Percentiles rank a stretch among this genome's conserved stretches.
Conservation (phyloP, 2,888 invertebrate species). For the Epistrophe eligans region DNA sequence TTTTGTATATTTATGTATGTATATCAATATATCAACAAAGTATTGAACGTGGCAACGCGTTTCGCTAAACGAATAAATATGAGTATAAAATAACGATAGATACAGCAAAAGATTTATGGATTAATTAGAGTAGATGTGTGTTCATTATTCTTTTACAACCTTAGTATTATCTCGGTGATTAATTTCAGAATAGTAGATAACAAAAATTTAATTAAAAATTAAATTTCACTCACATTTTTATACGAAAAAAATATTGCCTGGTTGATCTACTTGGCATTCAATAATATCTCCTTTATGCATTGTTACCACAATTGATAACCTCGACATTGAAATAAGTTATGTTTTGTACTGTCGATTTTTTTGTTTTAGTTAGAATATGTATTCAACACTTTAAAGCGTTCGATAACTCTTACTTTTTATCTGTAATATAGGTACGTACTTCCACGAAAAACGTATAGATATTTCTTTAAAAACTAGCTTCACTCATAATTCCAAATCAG, state of each 20-base stretch:
- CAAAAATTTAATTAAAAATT: neutral
- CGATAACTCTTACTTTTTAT: neutral
- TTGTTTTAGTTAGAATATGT: neutral
- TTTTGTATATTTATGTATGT: neutral
- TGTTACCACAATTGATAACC: neutral
- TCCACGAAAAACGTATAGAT: neutral
- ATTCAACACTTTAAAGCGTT: neutral
- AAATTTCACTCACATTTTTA: constrained; percentile 50
- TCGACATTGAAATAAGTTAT: constrained; percentile 22
- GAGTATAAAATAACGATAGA: neutral
- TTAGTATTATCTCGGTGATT: neutral
- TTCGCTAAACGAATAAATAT: neutral
- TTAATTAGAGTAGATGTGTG: neutral
- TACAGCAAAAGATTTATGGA: constrained; percentile 13
- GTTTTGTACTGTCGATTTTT: neutral
- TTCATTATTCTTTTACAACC: neutral
- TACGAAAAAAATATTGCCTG: constrained; percentile 33
- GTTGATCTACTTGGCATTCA: constrained; percentile 26
- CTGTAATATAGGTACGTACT: neutral
- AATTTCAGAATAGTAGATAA: neutral
- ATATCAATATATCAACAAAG: neutral
- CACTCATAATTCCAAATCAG: neutral
- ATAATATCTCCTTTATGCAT: constrained; percentile 5
- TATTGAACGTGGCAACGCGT: constrained; percentile 4
- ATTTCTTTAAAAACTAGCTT: neutral